Evolutionary conservation across 2,888 invertebrate genomes (phyloP), one percentile per base, ranked within the genome.

Genomic region (Polylopha cassiicola): DNA sequence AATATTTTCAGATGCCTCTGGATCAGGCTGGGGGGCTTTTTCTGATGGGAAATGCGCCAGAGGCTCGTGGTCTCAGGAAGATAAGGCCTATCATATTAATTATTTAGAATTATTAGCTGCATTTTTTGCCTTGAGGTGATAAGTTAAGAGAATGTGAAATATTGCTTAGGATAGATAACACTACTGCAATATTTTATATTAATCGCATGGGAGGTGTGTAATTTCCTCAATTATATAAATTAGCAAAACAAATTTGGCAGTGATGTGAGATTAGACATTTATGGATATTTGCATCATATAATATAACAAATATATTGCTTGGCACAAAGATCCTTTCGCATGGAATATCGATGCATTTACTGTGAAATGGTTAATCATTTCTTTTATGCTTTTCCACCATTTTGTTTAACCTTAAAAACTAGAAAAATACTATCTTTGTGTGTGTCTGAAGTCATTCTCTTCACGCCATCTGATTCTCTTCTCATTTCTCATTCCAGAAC

Each of bases 301-400:
- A 27, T 38, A 34, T 34, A 3, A 13, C 1, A 22, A 22, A 18
- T 42, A 38, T 28, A 30, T 43, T 20, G 36, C 36, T 1, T 46
- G 43, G 42, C 21, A 39, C n/a, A 30, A 17, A 7, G 42, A 46
- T 26, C 43, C 46, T 17, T 11, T 9, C 20, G 43, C 46, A 2
- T 36, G 17, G 15, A 32, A 23, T 13, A 27, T 37, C 16, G 39
- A 46, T 28, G 46, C 46, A 15, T 46, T 46, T 9, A 46, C 46
- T 8, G 7, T 46, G 3, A 18, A 29, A 13, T 46, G 42, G 46
- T n/a, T 2, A 26, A 36, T 1, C n/a, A n/a, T n/a, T 32, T 41
- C 27, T 46, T 48, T 20, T 48, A 47, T 22, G 44, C 47, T 6
- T 47, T 47, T 18, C 44, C 47, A 3, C 44, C 44, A 8, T 45